phyloP scores from a whole-genome alignment of 2,797 vertebrate genomes.

The Poecile montanus region DNA sequence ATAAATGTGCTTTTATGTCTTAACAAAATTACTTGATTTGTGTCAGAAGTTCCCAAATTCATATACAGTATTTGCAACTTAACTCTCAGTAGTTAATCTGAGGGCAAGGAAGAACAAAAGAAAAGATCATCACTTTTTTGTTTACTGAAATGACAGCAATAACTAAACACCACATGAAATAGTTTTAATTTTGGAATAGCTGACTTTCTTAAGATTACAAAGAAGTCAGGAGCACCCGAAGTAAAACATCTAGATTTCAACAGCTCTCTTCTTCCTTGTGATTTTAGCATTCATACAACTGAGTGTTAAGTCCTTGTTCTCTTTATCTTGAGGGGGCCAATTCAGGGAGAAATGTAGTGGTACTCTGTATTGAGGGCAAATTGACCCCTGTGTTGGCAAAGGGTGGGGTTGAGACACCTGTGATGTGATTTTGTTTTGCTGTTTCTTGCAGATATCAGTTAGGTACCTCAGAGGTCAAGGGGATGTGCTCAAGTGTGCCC shows the following conservation, averaged over 20 bases:
- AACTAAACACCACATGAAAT: neutral
- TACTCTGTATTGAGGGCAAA: neutral
- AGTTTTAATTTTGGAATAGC: neutral
- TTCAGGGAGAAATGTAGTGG: neutral
- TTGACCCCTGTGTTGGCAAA: neutral
- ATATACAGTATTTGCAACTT: neutral
- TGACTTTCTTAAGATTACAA: neutral
- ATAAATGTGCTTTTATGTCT: neutral
- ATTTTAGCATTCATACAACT: neutral
- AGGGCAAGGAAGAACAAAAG: neutral
- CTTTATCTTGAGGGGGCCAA: neutral
- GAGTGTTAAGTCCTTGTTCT: neutral
- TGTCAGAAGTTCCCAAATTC: neutral
- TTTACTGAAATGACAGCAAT: neutral
- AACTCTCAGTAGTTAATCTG: neutral
- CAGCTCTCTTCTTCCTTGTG: neutral
- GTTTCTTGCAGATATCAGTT: neutral
- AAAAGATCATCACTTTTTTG: rapidly evolving
- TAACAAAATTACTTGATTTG: neutral
- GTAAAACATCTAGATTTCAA: neutral
- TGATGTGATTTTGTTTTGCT: neutral
- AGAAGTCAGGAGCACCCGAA: neutral
- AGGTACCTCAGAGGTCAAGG: neutral
- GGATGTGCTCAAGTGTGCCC: neutral
- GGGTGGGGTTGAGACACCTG: neutral